Evolutionary conservation across 1,140 invertebrate genomes (phyloP).

Genomic region (Brachionus calyciflorus): DNA sequence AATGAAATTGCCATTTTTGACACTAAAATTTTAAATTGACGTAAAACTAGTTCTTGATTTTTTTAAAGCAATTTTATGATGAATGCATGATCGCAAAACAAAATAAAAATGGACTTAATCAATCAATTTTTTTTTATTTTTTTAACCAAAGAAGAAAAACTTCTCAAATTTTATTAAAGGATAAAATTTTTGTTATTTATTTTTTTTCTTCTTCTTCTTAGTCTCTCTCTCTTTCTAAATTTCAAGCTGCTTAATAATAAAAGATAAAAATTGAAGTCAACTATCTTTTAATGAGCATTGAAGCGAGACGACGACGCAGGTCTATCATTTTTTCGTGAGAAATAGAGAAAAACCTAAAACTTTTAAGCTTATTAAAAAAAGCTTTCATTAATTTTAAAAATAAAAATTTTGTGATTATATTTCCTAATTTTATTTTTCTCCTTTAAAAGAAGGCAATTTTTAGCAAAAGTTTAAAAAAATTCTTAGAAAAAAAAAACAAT

Average conservation of each 20-base stretch:
- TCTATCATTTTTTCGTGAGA: no score
- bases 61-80: background rate
- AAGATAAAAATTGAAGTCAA: slow-evolving; percentile 30
- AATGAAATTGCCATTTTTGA: no score
- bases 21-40: no score
- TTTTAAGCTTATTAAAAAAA: no score
- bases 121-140: slow-evolving; percentile 4
- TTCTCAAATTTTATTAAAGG: slow-evolving; percentile 6
- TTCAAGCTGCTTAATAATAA: no score
- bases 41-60: no score
- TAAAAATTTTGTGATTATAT: no score
- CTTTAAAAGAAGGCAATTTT: no score
- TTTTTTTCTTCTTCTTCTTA: background rate
- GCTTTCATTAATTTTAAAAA: no score
- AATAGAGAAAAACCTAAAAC: no score
- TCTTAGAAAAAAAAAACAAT: slow-evolving; percentile 15
- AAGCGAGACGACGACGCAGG: no score
- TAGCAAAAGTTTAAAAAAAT: background rate
- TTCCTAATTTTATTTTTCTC: no score
- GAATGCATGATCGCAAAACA: slow-evolving; percentile 1
- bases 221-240: background rate
- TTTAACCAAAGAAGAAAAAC: background rate
- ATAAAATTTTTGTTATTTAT: background rate
- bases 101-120: slow-evolving; percentile 31
- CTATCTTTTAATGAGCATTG: background rate